Evolutionary conservation across 1,140 invertebrate genomes (phyloP).

Genomic region (Himalopsyche phryganea): DNA sequence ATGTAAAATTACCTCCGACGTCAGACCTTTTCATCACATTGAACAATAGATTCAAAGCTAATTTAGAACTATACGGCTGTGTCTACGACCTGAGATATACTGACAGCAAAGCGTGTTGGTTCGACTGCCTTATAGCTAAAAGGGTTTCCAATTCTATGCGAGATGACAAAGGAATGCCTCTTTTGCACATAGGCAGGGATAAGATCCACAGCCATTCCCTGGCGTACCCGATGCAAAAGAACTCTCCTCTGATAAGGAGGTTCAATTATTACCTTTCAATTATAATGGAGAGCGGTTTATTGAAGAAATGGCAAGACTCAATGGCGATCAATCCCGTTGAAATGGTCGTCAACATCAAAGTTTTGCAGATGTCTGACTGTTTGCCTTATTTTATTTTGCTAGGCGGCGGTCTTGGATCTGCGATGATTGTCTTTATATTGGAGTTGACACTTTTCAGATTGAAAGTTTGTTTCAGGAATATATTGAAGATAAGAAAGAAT

Average conservation of each 20-base stretch:
- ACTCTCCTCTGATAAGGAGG: conserved; percentile 39
- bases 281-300: conserved; percentile 39
- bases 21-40: conserved; percentile 41
- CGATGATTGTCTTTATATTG: too few relatives aligned
- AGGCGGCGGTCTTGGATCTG: background rate
- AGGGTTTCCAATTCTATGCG: conserved; percentile 41
- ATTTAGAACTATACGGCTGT: conserved; percentile 41
- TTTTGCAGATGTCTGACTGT: conserved; percentile 19
- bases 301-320: conserved; percentile 40
- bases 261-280: conserved; percentile 37
- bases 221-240: conserved; percentile 39
- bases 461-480: too few relatives aligned
- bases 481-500: too few relatives aligned
- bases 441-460: too few relatives aligned
- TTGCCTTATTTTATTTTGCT: conserved; percentile 27
- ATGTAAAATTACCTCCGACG: conserved; percentile 42
- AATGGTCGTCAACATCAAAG: conserved; percentile 3
- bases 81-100: conserved; percentile 40
- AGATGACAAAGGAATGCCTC: conserved; percentile 44
- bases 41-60: conserved; percentile 39
- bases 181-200: conserved; percentile 44
- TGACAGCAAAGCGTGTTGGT: conserved; percentile 42
- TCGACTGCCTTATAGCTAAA: conserved; percentile 46
- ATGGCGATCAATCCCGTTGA: background rate
- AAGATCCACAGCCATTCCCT: conserved; percentile 47